Evolutionary conservation across 2,888 invertebrate species (phyloP), one percentile per base, ranked within the genome.

Genomic region (Agrotis ipsilon): DNA sequence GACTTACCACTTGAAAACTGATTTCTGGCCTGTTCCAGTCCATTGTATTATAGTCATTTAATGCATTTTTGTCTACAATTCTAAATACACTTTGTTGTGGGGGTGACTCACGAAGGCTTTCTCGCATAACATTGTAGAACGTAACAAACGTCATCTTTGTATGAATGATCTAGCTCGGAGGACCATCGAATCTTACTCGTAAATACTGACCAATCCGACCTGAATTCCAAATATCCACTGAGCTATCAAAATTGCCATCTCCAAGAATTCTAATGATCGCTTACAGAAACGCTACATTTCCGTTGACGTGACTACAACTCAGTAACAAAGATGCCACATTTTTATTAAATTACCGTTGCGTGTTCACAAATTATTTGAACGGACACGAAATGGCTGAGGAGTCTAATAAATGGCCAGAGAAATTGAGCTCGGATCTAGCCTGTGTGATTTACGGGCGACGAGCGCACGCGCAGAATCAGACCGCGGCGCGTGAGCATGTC

Each of bases 391-490:
- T 81, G 75, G 63, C 65, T 51, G 51, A 52, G 54, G 63, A 68
- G 54, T 14, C 51, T 78, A 63, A 83, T 73, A 78, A 73, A 83
- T 82, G 65, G 70, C 54, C 68, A 78, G 74, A 70, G 82, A 82
- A 81, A 84, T 78, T 72, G 73, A 74, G 80, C 78, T 75, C 78
- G 74, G 75, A 75, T 79, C 76, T 72, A 79, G 77, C 71, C 68
- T 69, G 68, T 65, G 76, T 79, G 84, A 83, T 82, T 75, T 80
- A 79, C 75, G 71, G 76, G 59, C 62, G 32, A 64, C 70, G 49
- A 64, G 69, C 79, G 71, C 80, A 72, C 62, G 76, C 70, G 80
- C 80, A 68, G 60, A 87, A 86, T 83, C 81, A 86, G 84, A 85
- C 78, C 86, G 86, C 76, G 78, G 75, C 78, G 82, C 68, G 69